Evolutionary conservation across 2,888 invertebrate species (phyloP).

Genomic region (Scotopteryx bipunctaria): DNA sequence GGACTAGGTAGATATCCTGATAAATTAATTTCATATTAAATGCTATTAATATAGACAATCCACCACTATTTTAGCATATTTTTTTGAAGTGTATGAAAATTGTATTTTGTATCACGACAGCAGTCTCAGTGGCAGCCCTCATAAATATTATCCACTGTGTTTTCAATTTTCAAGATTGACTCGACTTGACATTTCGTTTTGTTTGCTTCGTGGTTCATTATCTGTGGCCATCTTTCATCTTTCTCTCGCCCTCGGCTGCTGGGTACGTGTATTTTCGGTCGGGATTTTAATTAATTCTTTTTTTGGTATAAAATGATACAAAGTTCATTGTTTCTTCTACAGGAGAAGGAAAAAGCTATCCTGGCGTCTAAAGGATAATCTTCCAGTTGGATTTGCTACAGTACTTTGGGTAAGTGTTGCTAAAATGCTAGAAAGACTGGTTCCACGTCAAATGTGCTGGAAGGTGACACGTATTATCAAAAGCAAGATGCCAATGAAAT

Average conservation of each 20-base stretch:
- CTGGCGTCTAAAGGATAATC: constrained; percentile 74
- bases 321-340: constrained; percentile 56
- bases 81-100: no score
- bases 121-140: no score
- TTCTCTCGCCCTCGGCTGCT: constrained; percentile 74
- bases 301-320: constrained; percentile 45
- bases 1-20: no score
- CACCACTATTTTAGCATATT: no score
- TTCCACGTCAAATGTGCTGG: constrained; percentile 83
- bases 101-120: no score
- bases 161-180: no score
- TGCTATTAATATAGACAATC: no score
- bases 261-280: constrained; percentile 66
- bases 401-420: constrained; percentile 75
- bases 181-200: constrained; percentile 4
- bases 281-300: constrained; percentile 47
- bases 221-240: constrained; percentile 66
- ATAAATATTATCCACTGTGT: no score
- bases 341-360: constrained; percentile 70
- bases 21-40: no score
- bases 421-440: constrained; percentile 62
- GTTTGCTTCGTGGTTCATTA: no score
- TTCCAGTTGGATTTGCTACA: constrained; percentile 77
- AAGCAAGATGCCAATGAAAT: constrained; percentile 59
- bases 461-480: constrained; percentile 83